Evolutionary conservation across 2,888 invertebrate genomes (phyloP), one percentile per base, ranked within the genome.

Genomic region (Smittia aterrima): DNA sequence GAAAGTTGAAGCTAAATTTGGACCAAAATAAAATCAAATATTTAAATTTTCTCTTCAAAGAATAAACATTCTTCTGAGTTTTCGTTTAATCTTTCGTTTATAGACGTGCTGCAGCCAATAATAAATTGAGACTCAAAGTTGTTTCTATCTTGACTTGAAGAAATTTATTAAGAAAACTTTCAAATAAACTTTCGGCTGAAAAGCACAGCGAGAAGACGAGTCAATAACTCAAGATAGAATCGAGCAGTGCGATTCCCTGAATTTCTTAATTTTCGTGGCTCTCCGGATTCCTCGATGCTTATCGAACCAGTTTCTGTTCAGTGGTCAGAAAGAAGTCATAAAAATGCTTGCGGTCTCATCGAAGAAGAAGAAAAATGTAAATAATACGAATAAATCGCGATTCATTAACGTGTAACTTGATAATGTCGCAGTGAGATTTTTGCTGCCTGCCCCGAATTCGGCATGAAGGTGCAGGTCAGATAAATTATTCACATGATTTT

Each of bases 321-420:
- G 47, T 47, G 47, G 47, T 16, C 47, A 47, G 47, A 6, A 11
- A 47, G 47, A 47, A 47, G 47, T 47, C 47, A 47, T 47, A 47
- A 47, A 47, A 47, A 47, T 47, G 47, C 47, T 47, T 47, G 11
- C 47, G 47, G 16, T 47, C 47, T 2, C 11, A 47, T 3, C 11
- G 47, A 6, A 47, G 47, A 47, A 47, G n/a, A 47, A 16, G 32
- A 32, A n/a, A 47, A 47, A 38, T 38, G 38, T 38, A 38, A 38
- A 38, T 38, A 9, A 7, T 38, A 38, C 38, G 38, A 7, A 66
- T 66, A 66, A 66, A 66, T 66, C 38, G 66, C 66, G 38, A 66
- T 66, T 66, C 66, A 66, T 66, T 66, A 66, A 66, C 32, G 18
- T 66, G 66, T 66, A 66, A 38, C 66, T 20, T 38, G 66, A 66